Base-by-base conservation (phyloP, 2,113 vertebrate species). In the Promerops cafer region DNA sequence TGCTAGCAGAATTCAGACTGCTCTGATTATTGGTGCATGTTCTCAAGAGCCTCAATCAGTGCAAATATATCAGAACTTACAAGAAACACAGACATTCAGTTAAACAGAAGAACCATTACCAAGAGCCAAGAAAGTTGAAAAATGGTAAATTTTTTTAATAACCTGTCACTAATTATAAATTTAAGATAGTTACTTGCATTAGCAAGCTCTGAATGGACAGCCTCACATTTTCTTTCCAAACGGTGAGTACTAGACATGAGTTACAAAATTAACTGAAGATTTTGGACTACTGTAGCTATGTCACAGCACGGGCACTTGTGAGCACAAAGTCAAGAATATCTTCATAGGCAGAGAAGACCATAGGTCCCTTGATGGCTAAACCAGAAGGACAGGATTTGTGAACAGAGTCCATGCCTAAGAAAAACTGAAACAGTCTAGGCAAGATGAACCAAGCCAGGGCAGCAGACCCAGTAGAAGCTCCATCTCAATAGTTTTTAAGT, bases 181-280 rank as follows among this genome's bases (percentile, higher is more conserved):
- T 17, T 49, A 88, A 80, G n/a, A 79, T 13, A 60, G 22, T 6
- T 54, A 35, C 15, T 52, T 9, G 2, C 50, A 60, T 66, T 66
- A 93, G 54, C 39, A 52, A 76, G 16, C 30, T 91, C 39, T 80
- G 56, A 77, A 63, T 3, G 17, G 47, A 89, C 35, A 94, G 20
- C n/a, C 71, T 78, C 31, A 22, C 8, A 5, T 35, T 57, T 82
- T 78, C 42, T 92, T 90, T 54, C 52, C 59, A 44, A 88, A 57
- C 24, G 69, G 8, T 9, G 63, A 74, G 22, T 0, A 0, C 65
- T n/a, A 45, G 28, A 68, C 10, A 54, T 2, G 5, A n/a, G 14
- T 30, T 71, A 68, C n/a, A 90, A 63, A 92, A 88, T 39, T 33
- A 86, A 61, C 33, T 26, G n/a, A 83, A 56, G 64, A 59, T 40